These are phyloP conservation scores for Lycocerus yunnanus DNA, from an alignment of 2,888 invertebrate species.

Conservation along the genomic window DNA sequence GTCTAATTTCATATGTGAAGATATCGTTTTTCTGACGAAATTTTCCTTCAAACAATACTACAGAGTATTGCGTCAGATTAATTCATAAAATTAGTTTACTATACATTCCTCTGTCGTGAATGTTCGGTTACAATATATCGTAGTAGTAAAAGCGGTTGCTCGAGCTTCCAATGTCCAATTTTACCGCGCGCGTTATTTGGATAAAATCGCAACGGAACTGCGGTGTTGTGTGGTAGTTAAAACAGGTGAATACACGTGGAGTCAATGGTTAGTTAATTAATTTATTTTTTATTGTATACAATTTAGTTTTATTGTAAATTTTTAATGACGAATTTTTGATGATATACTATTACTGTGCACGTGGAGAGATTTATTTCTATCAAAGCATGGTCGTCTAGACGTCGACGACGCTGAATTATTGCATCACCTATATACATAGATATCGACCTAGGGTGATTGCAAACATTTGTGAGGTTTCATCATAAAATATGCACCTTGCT, in stretches of 20 bases:
- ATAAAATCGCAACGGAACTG: not conserved
- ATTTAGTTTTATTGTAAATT: not conserved
- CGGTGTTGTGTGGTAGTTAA: not conserved
- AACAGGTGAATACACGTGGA: not conserved
- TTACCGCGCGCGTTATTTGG: conserved; percentile 20
- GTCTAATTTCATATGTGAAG: not conserved
- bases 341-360: not conserved
- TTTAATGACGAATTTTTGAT: not conserved
- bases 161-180: conserved; percentile 3
- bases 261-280: not conserved
- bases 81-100: conserved; percentile 19
- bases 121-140: conserved; percentile 6
- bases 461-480: conserved; percentile 6
- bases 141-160: conserved; percentile 10
- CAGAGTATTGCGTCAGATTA: conserved; percentile 9
- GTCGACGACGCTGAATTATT: conserved; percentile 12
- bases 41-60: not conserved
- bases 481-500: not conserved
- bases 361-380: conserved; percentile 1
- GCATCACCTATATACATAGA: conserved; percentile 6
- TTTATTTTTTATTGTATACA: not conserved
- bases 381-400: conserved; percentile 10
- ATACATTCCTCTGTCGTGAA: conserved; percentile 1
- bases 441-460: conserved; percentile 3
- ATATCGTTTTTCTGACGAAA: not conserved